Evolutionary conservation across 2,113 vertebrate species (phyloP).

Genomic region (Ranitomeya variabilis): DNA sequence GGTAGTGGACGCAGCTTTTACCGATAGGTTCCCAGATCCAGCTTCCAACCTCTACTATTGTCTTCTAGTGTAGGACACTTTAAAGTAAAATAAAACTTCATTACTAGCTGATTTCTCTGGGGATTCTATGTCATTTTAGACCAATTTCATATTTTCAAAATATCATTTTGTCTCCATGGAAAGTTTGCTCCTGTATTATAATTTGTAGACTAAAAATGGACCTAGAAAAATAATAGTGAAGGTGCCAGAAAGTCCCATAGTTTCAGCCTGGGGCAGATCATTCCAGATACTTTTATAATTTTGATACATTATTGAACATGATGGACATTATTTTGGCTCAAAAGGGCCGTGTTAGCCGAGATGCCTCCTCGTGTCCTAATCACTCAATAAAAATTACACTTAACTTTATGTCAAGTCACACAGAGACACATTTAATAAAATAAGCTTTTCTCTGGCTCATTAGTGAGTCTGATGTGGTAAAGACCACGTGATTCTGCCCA

Average conservation of each 20-base stretch:
- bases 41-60: not conserved
- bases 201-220: not conserved
- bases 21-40: not conserved
- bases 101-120: conserved; percentile 29
- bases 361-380: not conserved
- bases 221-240: not conserved
- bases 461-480: too few species aligned
- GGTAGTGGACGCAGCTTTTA: not conserved
- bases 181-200: not conserved
- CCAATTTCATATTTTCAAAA: conserved; percentile 23
- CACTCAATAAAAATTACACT: too few species aligned
- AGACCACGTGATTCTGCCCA: too few species aligned
- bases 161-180: conserved; percentile 6
- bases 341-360: not conserved
- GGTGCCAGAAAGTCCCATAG: not conserved
- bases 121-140: conserved; percentile 18
- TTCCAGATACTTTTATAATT: not conserved
- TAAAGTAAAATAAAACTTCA: conserved; percentile 4
- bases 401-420: too few species aligned
- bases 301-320: not conserved
- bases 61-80: not conserved
- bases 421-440: too few species aligned
- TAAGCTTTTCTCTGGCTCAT: too few species aligned
- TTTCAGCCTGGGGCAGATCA: not conserved
- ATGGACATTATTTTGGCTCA: not conserved